Evolutionary conservation across 2,888 invertebrate genomes (phyloP).

Genomic region (Smittia aterrima): DNA sequence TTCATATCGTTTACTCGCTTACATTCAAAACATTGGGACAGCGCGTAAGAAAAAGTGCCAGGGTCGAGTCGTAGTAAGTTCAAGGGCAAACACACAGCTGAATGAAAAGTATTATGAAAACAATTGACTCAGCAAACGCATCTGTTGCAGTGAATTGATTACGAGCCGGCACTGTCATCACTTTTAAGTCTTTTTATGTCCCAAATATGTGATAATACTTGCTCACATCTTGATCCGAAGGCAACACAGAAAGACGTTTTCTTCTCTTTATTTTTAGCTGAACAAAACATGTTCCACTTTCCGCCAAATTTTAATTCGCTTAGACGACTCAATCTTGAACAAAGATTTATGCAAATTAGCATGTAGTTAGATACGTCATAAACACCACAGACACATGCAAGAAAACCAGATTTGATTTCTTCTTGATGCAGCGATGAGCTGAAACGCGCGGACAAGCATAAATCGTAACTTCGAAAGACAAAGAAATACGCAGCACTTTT

Average conservation of each 20-base stretch:
- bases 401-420: constrained; percentile 18
- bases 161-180: neutral
- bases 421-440: neutral
- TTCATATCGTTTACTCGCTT: neutral
- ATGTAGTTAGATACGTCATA: neutral
- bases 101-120: neutral
- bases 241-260: neutral
- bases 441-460: neutral
- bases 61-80: constrained; percentile 15
- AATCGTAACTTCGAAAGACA: neutral
- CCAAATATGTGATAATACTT: neutral
- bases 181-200: too few relatives aligned
- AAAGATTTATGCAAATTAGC: constrained; percentile 3
- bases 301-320: neutral
- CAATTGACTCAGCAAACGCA: neutral
- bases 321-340: neutral
- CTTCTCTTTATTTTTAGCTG: constrained; percentile 25
- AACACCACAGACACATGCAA: neutral
- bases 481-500: constrained; percentile 27
- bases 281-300: constrained; percentile 19
- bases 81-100: constrained; percentile 19
- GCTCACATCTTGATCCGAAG: too few relatives aligned
- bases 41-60: neutral
- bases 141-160: too few relatives aligned
- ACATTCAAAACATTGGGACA: neutral